Evolutionary conservation across 2,888 invertebrate species (phyloP).

Genomic region (Teinopalpus imperialis): DNA sequence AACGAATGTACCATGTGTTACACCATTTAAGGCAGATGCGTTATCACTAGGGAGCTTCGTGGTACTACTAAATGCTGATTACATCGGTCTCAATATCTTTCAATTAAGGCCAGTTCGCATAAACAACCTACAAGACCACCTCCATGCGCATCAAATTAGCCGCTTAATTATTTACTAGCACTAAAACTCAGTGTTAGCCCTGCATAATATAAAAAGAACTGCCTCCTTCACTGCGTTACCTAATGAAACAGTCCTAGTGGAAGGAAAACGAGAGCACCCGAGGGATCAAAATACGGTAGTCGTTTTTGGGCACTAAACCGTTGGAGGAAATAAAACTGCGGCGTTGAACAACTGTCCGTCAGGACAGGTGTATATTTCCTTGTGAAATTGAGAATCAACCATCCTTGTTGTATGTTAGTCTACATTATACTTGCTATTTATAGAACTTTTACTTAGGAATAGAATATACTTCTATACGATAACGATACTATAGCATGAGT

Average conservation of each 20-base stretch:
- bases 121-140: slow-evolving; percentile 59
- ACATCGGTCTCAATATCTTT: slow-evolving; percentile 44
- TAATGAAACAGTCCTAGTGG: slow-evolving; percentile 34
- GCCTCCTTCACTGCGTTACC: slow-evolving; percentile 39
- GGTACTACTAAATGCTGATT: too few relatives aligned
- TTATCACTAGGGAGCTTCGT: too few relatives aligned
- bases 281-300: slow-evolving; percentile 61
- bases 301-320: slow-evolving; percentile 60
- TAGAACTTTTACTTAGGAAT: too few relatives aligned
- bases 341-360: slow-evolving; percentile 45
- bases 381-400: slow-evolving; percentile 44
- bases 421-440: neutral
- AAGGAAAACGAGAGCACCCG: slow-evolving; percentile 41
- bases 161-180: slow-evolving; percentile 77
- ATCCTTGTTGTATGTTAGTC: slow-evolving; percentile 8
- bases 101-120: slow-evolving; percentile 59
- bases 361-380: slow-evolving; percentile 68
- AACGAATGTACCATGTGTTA: too few relatives aligned
- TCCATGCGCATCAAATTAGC: slow-evolving; percentile 77
- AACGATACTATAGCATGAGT: too few relatives aligned
- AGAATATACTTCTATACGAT: too few relatives aligned
- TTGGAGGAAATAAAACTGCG: slow-evolving; percentile 68
- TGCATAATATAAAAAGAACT: slow-evolving; percentile 55
- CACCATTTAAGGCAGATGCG: too few relatives aligned
- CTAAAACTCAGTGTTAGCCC: slow-evolving; percentile 68